phyloP scores from a whole-genome alignment of 2,797 vertebrate genomes.

The Urophycis tenuis region DNA sequence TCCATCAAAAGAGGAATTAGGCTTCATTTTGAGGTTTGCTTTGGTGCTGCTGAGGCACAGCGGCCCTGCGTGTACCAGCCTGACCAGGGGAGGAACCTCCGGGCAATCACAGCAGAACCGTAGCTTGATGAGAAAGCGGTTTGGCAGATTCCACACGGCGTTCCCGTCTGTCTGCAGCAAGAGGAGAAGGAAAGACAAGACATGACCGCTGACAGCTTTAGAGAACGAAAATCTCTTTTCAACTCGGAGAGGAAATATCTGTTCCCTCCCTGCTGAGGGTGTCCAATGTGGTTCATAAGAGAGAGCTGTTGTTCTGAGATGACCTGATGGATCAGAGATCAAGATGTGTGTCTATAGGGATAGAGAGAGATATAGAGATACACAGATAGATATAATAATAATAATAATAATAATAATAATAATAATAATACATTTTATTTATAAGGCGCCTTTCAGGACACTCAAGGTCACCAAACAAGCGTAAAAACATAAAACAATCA shows the following conservation, averaged over 20 bases:
- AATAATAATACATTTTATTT: too few relatives aligned
- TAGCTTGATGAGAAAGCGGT: too few relatives aligned
- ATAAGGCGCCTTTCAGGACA: too few relatives aligned
- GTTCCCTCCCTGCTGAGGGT: not conserved
- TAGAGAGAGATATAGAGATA: not conserved
- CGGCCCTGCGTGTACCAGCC: slow-evolving; percentile 46
- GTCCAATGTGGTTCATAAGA: not conserved
- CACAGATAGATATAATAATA: not conserved
- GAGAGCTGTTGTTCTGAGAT: not conserved
- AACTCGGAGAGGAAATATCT: not conserved
- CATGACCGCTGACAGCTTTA: not conserved
- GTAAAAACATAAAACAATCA: too few relatives aligned
- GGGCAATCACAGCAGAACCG: too few relatives aligned
- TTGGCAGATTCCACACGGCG: not conserved
- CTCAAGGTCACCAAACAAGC: too few relatives aligned
- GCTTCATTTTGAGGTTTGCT: slow-evolving; percentile 54
- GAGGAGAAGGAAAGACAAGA: not conserved
- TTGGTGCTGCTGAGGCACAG: slow-evolving; percentile 38
- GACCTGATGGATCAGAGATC: too few relatives aligned
- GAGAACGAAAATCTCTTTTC: not conserved
- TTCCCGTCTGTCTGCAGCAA: not conserved
- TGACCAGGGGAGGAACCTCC: slow-evolving; percentile 21
- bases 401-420: too few relatives aligned
- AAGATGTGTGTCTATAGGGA: too few relatives aligned
- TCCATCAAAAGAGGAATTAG: slow-evolving; percentile 54